Conservation (phyloP, 2,113 vertebrate species). For the Chaetodon auriga region DNA sequence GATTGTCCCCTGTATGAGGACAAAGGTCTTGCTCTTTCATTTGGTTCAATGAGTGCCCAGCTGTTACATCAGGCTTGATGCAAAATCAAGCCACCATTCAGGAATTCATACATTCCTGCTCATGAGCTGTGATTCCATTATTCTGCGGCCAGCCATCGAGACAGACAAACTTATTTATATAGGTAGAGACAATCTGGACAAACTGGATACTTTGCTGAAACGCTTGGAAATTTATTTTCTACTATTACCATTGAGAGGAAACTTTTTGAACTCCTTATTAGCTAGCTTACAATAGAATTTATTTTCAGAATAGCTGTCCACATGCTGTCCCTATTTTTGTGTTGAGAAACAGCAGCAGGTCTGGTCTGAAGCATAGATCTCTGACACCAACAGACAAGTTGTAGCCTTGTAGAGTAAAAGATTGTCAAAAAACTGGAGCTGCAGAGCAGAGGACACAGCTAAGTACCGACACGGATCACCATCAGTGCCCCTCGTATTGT, state of each 20-base stretch:
- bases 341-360: neutral
- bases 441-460: constrained; percentile 4
- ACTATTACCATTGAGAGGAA: neutral
- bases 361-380: neutral
- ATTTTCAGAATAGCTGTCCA: neutral
- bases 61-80: constrained; percentile 76
- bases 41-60: constrained; percentile 67
- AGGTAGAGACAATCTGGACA: neutral
- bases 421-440: neutral
- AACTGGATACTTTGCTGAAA: constrained; percentile 8
- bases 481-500: constrained; percentile 1
- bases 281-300: neutral
- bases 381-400: constrained; percentile 6
- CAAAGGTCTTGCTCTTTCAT: constrained; percentile 57
- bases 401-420: neutral
- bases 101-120: constrained; percentile 51
- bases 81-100: constrained; percentile 58
- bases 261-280: neutral
- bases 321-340: neutral
- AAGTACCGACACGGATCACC: constrained; percentile 4
- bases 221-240: neutral
- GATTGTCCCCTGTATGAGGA: constrained; percentile 70
- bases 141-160: constrained; percentile 42
- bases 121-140: constrained; percentile 33
- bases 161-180: constrained; percentile 34